Percentiles rank a stretch among this genome's conserved stretches.
Evolutionary conservation across 1,140 invertebrate species (phyloP).

Genomic region (Drosophila insularis): DNA sequence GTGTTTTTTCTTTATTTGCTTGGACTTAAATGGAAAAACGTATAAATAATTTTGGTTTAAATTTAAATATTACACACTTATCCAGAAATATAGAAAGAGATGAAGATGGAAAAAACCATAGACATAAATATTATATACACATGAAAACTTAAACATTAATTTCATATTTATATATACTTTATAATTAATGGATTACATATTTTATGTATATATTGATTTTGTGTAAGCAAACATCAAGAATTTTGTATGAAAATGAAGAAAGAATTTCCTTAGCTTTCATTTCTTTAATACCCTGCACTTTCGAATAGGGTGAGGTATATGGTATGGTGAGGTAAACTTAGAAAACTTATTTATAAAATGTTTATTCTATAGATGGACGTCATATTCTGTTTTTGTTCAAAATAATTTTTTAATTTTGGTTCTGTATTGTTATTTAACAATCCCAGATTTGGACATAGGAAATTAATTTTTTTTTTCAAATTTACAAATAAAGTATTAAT

Average conservation of each 20-base stretch:
- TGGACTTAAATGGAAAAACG: conserved; percentile 61
- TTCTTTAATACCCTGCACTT: background rate
- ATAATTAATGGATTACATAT: background rate
- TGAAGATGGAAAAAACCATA: conserved; percentile 1
- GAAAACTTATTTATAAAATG: too few relatives aligned
- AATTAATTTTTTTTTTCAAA: too few relatives aligned
- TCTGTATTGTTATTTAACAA: too few relatives aligned
- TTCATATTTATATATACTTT: conserved; percentile 36
- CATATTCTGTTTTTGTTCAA: too few relatives aligned
- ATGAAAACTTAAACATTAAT: conserved; percentile 50
- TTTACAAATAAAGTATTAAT: too few relatives aligned
- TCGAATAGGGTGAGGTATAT: background rate
- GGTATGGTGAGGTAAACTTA: too few relatives aligned
- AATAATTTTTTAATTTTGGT: too few relatives aligned
- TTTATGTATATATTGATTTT: background rate
- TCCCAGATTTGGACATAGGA: too few relatives aligned
- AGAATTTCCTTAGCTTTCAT: background rate
- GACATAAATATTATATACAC: conserved; percentile 17
- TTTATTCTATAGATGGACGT: too few relatives aligned
- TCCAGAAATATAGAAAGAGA: background rate
- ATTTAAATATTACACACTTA: conserved; percentile 14
- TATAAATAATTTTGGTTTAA: conserved; percentile 60
- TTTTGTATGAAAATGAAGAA: conserved; percentile 11
- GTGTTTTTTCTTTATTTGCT: conserved; percentile 22
- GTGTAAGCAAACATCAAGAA: conserved; percentile 12